Evolutionary conservation across 1,140 invertebrate species (phyloP), one percentile per base, ranked within the genome.

Genomic region (Ostrea denselamellosa): DNA sequence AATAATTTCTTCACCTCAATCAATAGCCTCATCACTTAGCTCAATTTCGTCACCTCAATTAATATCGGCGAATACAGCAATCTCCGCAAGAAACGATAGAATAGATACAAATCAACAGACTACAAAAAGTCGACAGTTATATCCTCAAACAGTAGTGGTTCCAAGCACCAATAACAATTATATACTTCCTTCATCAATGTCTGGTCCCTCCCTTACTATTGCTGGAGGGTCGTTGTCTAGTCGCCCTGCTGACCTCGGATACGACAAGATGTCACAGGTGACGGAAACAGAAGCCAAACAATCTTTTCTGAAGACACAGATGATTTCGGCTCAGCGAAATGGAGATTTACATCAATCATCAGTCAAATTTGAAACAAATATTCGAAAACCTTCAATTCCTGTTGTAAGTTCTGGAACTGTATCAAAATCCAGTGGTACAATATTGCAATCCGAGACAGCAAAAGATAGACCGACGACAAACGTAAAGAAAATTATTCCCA

Each of bases 231-330:
- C 68, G 1, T 25, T 77, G 8, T 77, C 68, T 77, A 77, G 68
- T 10, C 68, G 68, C 14, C 68, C 68, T 28, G 68, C 68, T 77
- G 68, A 77, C 12, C 68, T 77, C 12, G 68, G 68, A 17, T 77
- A 77, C 28, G 28, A 25, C 9, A 77, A 77, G 28, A 77, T 77
- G 68, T 77, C 68, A 8, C 68, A 77, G 12, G 68, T 77, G 68
- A 14, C 68, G 14, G 68, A 77, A 17, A 28, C 68, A 14, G 68
- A 77, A 28, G 68, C 68, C 14, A 77, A 34, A 12, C 14, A 77
- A 7, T 77, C 68, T 14, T 34, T 77, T 28, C 28, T 77, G 28
- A 77, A 9, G 68, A 77, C 68, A 22, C 68, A 77, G 25, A 68
- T 68, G n/a, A 28, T 34, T 0, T 34, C 68, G 0, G 25, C 8